Percentiles rank a stretch among this genome's conserved stretches.
These are phyloP conservation scores for Coptotermes formosanus DNA, from an alignment of 1,140 invertebrate species.

Conservation along the genomic window DNA sequence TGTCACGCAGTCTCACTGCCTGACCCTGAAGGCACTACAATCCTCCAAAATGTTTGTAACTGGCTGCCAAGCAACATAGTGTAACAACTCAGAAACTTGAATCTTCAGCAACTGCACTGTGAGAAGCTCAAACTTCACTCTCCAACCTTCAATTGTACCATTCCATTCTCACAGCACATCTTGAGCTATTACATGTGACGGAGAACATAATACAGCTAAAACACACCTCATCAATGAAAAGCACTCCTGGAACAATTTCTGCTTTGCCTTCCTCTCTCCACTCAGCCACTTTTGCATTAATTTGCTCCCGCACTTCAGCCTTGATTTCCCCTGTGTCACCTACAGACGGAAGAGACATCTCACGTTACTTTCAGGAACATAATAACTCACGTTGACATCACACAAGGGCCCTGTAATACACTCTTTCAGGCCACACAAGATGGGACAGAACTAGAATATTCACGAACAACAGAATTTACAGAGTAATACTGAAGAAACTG, in stretches of 20 bases:
- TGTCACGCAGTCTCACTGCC: no score
- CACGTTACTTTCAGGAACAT: background rate
- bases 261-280: constrained; percentile 99
- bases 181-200: background rate
- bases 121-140: background rate
- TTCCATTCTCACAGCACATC: background rate
- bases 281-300: constrained; percentile 96
- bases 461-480: background rate
- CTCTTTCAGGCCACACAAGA: background rate
- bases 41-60: no score
- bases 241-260: constrained; percentile 94
- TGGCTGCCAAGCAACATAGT: no score
- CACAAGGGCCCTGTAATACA: background rate
- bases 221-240: constrained; percentile 83
- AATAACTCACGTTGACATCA: background rate
- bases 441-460: background rate
- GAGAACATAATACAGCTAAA: background rate
- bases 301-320: constrained; percentile 95
- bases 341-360: constrained; percentile 40
- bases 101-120: no score
- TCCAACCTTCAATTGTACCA: background rate
- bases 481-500: background rate
- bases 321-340: constrained; percentile 99
- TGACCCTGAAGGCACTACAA: no score
- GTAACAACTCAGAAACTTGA: no score